Evolutionary conservation across 2,113 vertebrate genomes (phyloP), one percentile per base, ranked within the genome.

Genomic region (Ramphastos sulfuratus): DNA sequence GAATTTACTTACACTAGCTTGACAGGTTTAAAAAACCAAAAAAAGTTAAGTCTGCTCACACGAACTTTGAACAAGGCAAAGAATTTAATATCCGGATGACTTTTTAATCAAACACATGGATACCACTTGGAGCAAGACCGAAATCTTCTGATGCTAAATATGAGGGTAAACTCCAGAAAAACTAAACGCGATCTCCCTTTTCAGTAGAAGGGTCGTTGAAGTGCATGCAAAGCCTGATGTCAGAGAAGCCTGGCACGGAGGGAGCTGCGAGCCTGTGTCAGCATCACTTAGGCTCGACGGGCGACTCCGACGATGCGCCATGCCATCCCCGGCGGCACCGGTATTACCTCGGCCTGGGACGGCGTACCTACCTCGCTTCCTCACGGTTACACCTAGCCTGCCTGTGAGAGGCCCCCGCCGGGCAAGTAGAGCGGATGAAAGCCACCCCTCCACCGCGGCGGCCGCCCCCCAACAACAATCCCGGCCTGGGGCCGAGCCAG

Each of bases 1-100:
- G 90, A 64, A 92, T 96, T 95, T 92, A 94, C 79, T 95, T 87
- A 69, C 71, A 92, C 70, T 80, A 90, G 64, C 61, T n/a, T 82
- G 93, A 94, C 94, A 95, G 85, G 54, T 94, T 93, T 14, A 6
- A 82, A 60, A 37, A 56, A 75, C n/a, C n/a, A 35, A 66, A 15
- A 73, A 28, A 30, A 12, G 9, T 2, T 7, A 60, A 70, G 27
- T n/a, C 58, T 88, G 33, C 31, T 72, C 77, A 69, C 73, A 56
- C 6, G n/a, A 69, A 50, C 61, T 90, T 92, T 25, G 12, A 95
- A 90, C 78, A 75, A 73, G 28, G 19, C 20, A 86, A 84, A 80
- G 65, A 60, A 92, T 42, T 35, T 42, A 90, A 85, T 31, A 85
- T 9, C 64, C 88, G 83, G 56, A 23, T 91, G 87, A 73, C 82